Evolutionary conservation across 2,888 invertebrate genomes (phyloP).

Genomic region (Agrochola lota): DNA sequence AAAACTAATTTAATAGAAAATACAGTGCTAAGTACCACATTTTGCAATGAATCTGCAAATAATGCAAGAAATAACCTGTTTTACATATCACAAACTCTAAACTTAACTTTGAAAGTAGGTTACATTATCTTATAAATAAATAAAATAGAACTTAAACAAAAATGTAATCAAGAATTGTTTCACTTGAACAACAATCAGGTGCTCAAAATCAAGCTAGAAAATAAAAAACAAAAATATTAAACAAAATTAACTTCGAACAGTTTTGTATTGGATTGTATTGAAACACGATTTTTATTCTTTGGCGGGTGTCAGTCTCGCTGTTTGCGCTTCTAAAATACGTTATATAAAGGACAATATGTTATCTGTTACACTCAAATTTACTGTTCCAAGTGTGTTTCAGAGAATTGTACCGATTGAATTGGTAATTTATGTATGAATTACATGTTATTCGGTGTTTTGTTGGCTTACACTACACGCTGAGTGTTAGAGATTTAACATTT

Average conservation of each 20-base stretch:
- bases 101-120: neutral
- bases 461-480: neutral
- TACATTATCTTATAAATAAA: neutral
- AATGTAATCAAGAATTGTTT: neutral
- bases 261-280: slow-evolving; percentile 74
- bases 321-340: slow-evolving; percentile 75
- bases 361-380: slow-evolving; percentile 54
- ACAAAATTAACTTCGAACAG: slow-evolving; percentile 12
- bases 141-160: neutral
- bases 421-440: neutral
- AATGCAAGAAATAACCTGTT: neutral
- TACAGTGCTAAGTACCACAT: neutral
- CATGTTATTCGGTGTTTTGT: neutral
- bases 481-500: neutral
- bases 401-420: slow-evolving; percentile 26
- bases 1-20: neutral
- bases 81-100: neutral
- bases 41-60: neutral
- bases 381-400: slow-evolving; percentile 34
- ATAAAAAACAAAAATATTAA: neutral
- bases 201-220: neutral
- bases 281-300: slow-evolving; percentile 82
- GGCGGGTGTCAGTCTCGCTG: slow-evolving; percentile 77
- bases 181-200: neutral
- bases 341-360: slow-evolving; percentile 77